Evolutionary conservation across 2,113 vertebrate genomes (phyloP).

Genomic region (Morone chrysops): DNA sequence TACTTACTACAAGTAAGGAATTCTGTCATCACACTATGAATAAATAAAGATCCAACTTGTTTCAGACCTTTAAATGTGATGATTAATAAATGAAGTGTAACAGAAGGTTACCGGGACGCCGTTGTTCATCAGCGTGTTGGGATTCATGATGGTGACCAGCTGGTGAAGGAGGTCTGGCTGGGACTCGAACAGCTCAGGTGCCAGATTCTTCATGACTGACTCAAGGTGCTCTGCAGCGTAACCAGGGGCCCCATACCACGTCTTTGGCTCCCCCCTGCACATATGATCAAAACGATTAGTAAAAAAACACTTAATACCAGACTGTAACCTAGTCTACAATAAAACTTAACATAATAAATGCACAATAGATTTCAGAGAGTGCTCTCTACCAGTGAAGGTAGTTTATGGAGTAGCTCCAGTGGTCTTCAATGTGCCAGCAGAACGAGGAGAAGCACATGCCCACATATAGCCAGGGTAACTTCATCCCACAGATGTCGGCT

Average conservation of each 20-base stretch:
- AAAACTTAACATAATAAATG: no score
- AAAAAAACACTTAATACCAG: not conserved
- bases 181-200: constrained; percentile 96
- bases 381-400: constrained; percentile 93
- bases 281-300: not conserved
- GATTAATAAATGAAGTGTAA: not conserved
- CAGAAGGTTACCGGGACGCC: constrained; percentile 90
- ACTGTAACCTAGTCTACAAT: not conserved
- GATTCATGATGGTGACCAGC: constrained; percentile 99
- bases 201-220: constrained; percentile 95
- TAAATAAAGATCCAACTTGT: not conserved
- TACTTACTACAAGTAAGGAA: not conserved
- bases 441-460: constrained; percentile 99
- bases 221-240: constrained; percentile 96
- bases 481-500: constrained; percentile 99
- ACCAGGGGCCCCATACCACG: constrained; percentile 97
- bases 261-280: constrained; percentile 97
- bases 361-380: not conserved
- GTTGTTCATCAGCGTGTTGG: constrained; percentile 97
- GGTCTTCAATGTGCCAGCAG: constrained; percentile 99
- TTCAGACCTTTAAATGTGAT: not conserved
- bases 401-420: constrained; percentile 99
- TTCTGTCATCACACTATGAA: not conserved
- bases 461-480: constrained; percentile 97
- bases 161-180: constrained; percentile 98